Evolutionary conservation across 2,113 vertebrate species (phyloP).

Genomic region (Formicarius rufipectus): DNA sequence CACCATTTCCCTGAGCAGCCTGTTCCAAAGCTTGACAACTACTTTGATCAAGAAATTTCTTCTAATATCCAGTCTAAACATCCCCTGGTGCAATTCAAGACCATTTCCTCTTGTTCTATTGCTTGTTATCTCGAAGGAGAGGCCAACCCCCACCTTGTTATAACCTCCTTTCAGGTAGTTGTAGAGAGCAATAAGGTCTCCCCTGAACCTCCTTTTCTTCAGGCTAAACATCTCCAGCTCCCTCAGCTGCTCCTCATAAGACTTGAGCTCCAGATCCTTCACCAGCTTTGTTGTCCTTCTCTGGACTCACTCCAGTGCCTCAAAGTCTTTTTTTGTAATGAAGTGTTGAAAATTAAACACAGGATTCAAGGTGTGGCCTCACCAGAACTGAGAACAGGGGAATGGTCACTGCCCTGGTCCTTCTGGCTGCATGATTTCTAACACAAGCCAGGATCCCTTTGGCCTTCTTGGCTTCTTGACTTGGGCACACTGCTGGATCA

Average conservation of each 20-base stretch:
- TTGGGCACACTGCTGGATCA: background rate
- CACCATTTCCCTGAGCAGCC: background rate
- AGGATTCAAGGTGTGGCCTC: background rate
- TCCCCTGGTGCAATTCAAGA: background rate
- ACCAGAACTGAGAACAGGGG: background rate
- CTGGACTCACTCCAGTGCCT: background rate
- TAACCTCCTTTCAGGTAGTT: background rate
- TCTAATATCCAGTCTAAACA: background rate
- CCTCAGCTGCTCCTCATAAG: background rate
- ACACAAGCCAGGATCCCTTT: background rate
- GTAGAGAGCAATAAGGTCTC: background rate
- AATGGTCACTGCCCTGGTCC: background rate
- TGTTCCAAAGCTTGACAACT: background rate
- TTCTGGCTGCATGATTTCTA: background rate
- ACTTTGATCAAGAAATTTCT: background rate
- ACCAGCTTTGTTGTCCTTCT: background rate
- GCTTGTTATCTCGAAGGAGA: background rate
- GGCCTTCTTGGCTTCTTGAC: background rate
- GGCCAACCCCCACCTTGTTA: fast-evolving
- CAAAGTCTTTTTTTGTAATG: background rate
- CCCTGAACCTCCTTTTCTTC: background rate
- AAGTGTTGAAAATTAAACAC: fast-evolving
- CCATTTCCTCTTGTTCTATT: background rate
- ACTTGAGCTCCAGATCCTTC: background rate
- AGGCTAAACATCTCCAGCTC: background rate